phyloP scores from a whole-genome alignment of 2,888 invertebrate genomes.

The Eubasilissa splendida region DNA sequence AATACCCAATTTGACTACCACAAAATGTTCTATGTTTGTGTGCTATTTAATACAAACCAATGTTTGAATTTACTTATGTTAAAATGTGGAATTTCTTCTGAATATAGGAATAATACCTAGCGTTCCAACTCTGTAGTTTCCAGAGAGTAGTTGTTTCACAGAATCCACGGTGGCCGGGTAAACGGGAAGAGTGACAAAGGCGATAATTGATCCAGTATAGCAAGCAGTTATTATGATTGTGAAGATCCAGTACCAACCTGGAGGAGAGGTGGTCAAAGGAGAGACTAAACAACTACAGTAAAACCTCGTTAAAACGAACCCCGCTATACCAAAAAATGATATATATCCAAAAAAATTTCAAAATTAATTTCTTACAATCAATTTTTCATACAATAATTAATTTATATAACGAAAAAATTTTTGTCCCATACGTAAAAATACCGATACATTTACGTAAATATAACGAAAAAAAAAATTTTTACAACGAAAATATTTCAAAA shows the following conservation, averaged over 20 bases:
- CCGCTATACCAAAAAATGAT: no score
- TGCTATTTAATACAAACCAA: not conserved
- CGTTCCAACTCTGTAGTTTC: constrained; percentile 81
- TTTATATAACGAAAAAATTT: no score
- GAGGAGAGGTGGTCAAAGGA: constrained; percentile 49
- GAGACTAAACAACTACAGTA: not conserved
- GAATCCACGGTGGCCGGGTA: constrained; percentile 84
- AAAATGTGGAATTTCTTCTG: not conserved
- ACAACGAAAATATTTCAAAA: no score
- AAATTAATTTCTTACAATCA: no score
- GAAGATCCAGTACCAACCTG: constrained; percentile 88
- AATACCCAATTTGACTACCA: not conserved
- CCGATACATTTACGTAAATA: no score
- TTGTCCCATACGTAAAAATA: no score
- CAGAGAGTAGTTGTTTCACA: constrained; percentile 76
- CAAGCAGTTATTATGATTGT: constrained; percentile 89
- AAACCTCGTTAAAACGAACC: no score
- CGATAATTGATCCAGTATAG: constrained; percentile 88
- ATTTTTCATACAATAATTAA: no score
- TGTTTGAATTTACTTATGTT: not conserved
- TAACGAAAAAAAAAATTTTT: no score
- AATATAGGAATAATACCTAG: constrained; percentile 70
- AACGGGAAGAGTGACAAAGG: constrained; percentile 85
- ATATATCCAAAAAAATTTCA: no score
- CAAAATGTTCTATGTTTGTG: no score